Conservation (phyloP, 1,140 invertebrate genomes). For the Solen grandis region DNA sequence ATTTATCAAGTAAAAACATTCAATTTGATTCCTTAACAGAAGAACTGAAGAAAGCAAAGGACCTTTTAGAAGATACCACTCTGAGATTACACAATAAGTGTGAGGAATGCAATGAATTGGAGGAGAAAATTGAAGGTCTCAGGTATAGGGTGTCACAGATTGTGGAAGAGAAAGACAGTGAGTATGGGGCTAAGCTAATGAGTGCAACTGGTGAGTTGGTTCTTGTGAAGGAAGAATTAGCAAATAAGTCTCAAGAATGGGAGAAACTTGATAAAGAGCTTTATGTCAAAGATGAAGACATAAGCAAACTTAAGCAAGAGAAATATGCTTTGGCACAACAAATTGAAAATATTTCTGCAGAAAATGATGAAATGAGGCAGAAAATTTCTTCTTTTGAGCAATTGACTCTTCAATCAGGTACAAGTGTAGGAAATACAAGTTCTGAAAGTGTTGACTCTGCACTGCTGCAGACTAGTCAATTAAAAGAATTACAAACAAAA, state of each 20-base stretch:
- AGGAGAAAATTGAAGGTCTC: conserved; percentile 1
- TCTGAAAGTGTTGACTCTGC: too few relatives aligned
- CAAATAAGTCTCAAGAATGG: conserved; percentile 27
- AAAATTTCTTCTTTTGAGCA: too few relatives aligned
- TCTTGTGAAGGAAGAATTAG: conserved; percentile 45
- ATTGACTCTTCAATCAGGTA: too few relatives aligned
- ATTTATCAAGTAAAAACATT: neutral
- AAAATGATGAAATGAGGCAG: conserved; percentile 12
- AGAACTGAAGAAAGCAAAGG: conserved; percentile 31
- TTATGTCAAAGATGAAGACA: conserved; percentile 31
- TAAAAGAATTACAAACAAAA: too few relatives aligned
- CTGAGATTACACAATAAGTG: conserved; percentile 43
- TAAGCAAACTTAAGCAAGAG: conserved; percentile 1
- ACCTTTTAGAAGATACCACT: conserved; percentile 41
- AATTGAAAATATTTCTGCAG: neutral
- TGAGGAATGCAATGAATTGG: conserved; percentile 42
- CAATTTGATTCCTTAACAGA: conserved; percentile 1
- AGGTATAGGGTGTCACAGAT: neutral
- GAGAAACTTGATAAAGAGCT: conserved; percentile 12
- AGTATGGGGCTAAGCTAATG: conserved; percentile 32
- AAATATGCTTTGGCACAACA: neutral
- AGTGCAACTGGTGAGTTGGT: conserved; percentile 48
- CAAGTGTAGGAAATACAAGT: too few relatives aligned
- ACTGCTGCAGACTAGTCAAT: too few relatives aligned
- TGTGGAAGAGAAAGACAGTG: neutral